These are phyloP conservation scores for Drosophila subsilvestris DNA, from an alignment of 2,888 invertebrate species.

Conservation along the genomic window DNA sequence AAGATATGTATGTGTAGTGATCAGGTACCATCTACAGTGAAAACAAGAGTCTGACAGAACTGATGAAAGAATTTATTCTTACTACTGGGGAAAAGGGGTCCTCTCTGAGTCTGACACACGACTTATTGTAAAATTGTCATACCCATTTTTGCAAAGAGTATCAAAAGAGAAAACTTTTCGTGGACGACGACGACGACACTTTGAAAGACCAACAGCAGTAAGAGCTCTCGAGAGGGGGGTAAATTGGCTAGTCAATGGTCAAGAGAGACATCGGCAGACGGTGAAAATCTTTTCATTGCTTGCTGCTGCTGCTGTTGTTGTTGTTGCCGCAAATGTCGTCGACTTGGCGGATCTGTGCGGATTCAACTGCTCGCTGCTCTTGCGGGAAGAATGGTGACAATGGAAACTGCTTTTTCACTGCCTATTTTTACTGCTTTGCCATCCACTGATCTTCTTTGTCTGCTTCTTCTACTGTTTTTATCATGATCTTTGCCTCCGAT, in stretches of 20 bases:
- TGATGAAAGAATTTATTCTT: background rate
- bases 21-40: background rate
- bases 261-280: slow-evolving; percentile 21
- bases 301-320: slow-evolving; percentile 14
- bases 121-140: background rate
- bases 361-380: background rate
- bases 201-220: slow-evolving; percentile 41
- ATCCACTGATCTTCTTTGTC: background rate
- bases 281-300: slow-evolving; percentile 40
- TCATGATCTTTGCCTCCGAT: slow-evolving; percentile 4
- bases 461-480: background rate
- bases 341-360: slow-evolving; percentile 37
- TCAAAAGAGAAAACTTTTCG: slow-evolving; percentile 71
- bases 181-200: slow-evolving; percentile 55
- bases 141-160: background rate
- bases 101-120: background rate
- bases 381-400: slow-evolving; percentile 12
- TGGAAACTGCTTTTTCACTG: slow-evolving; percentile 10
- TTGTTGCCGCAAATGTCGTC: slow-evolving; percentile 34
- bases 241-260: slow-evolving; percentile 33
- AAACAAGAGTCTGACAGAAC: background rate
- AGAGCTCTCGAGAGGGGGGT: slow-evolving; percentile 25
- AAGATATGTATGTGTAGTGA: background rate
- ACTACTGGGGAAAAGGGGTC: no score
- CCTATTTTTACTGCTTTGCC: background rate